Evolutionary conservation across 2,113 vertebrate species (phyloP).

Genomic region (Pteropus alecto): DNA sequence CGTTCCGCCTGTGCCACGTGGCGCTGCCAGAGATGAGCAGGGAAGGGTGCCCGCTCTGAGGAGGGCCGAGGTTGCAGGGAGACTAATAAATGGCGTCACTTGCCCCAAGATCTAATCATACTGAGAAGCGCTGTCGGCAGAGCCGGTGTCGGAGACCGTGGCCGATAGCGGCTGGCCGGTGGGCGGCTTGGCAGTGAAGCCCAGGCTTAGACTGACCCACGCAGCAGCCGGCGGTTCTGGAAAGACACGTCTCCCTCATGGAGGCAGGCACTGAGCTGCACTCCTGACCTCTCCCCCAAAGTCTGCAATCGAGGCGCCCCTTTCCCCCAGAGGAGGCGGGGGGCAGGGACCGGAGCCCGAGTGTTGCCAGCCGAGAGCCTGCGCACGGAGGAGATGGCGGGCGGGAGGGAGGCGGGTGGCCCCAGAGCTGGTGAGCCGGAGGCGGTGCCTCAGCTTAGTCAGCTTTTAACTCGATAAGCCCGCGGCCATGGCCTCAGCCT

Average conservation of each 20-base stretch:
- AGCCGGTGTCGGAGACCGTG: not conserved
- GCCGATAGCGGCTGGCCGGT: not conserved
- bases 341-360: not conserved
- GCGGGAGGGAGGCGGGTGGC: too few species aligned
- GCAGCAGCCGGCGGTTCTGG: not conserved
- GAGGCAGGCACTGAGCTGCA: not conserved
- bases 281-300: not conserved
- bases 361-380: too few species aligned
- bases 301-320: not conserved
- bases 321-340: not conserved
- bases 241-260: not conserved
- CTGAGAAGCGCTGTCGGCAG: not conserved
- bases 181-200: not conserved
- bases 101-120: not conserved
- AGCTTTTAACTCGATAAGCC: not conserved
- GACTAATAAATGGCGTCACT: too few species aligned
- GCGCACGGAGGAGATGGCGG: too few species aligned
- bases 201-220: not conserved
- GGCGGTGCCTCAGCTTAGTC: not conserved
- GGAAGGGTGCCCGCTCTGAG: not conserved
- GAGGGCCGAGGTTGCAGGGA: not conserved
- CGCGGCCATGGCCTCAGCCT: not conserved
- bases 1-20: rapidly evolving
- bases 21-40: not conserved
- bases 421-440: too few species aligned